Evolutionary conservation across 2,888 invertebrate species (phyloP).

Genomic region (Isotomurus palustris): DNA sequence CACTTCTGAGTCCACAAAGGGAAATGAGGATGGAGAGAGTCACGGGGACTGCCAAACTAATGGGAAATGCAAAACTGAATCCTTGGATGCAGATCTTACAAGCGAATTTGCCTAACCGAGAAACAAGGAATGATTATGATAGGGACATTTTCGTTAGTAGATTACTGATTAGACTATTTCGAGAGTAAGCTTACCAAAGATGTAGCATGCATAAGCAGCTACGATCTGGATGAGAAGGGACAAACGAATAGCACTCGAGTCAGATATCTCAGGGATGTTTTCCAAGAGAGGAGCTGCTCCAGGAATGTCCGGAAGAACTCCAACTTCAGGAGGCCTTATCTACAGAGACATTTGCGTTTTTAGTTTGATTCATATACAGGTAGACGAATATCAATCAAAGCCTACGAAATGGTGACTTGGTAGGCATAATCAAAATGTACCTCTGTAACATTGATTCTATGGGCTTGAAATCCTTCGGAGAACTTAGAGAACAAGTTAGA

Average conservation of each 20-base stretch:
- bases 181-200: conserved; percentile 1
- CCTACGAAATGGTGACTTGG: neutral
- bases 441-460: conserved; percentile 73
- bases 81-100: conserved; percentile 96
- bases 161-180: neutral
- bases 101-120: conserved; percentile 77
- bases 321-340: conserved; percentile 31
- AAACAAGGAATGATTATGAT: conserved; percentile 20
- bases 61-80: conserved; percentile 94
- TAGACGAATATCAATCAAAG: neutral
- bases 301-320: conserved; percentile 63
- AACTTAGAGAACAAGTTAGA: conserved; percentile 72
- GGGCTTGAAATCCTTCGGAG: conserved; percentile 68
- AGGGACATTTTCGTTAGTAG: neutral
- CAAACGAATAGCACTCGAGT: conserved; percentile 31
- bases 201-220: conserved; percentile 1
- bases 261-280: conserved; percentile 39
- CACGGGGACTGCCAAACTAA: conserved; percentile 86
- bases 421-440: conserved; percentile 48
- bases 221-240: conserved; percentile 29
- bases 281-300: conserved; percentile 58
- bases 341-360: too few relatives aligned
- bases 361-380: neutral
- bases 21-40: conserved; percentile 81
- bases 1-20: conserved; percentile 78